phyloP scores from a whole-genome alignment of 2,113 vertebrate genomes.

The Apeltes quadracus region DNA sequence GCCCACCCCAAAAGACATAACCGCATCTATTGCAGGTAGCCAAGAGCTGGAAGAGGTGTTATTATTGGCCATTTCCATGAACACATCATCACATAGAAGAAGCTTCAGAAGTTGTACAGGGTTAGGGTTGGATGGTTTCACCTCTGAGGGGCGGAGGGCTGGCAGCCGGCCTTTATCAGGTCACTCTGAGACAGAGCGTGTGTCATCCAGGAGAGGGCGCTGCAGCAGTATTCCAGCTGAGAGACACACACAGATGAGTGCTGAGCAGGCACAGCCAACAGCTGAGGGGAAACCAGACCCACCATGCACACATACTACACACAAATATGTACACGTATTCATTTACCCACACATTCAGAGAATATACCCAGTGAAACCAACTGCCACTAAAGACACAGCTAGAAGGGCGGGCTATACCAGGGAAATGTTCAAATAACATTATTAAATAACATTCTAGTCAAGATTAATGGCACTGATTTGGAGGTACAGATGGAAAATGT shows the following conservation, averaged over 20 bases:
- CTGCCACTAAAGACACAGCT: background rate
- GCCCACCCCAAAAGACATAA: background rate
- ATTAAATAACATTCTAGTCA: background rate
- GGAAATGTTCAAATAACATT: background rate
- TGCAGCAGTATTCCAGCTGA: constrained; percentile 85
- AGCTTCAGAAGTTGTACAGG: background rate
- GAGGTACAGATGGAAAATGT: background rate
- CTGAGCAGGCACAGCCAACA: constrained; percentile 60
- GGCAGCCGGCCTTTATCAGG: constrained; percentile 59
- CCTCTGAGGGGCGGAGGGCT: constrained; percentile 70
- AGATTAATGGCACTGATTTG: background rate
- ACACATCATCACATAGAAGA: background rate
- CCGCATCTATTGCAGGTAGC: background rate
- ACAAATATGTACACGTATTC: background rate
- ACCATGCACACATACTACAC: background rate
- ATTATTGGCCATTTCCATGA: background rate
- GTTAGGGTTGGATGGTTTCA: constrained; percentile 21
- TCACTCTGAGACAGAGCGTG: constrained; percentile 80
- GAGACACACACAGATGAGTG: constrained; percentile 30
- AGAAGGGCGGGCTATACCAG: background rate
- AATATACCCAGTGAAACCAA: background rate
- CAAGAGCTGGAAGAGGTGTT: background rate
- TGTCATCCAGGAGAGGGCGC: constrained; percentile 83
- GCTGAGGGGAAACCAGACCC: constrained; percentile 58
- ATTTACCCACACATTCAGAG: background rate